Evolutionary conservation across 1,140 invertebrate species (phyloP).

Genomic region (Hyposmocoma kahamanoa): DNA sequence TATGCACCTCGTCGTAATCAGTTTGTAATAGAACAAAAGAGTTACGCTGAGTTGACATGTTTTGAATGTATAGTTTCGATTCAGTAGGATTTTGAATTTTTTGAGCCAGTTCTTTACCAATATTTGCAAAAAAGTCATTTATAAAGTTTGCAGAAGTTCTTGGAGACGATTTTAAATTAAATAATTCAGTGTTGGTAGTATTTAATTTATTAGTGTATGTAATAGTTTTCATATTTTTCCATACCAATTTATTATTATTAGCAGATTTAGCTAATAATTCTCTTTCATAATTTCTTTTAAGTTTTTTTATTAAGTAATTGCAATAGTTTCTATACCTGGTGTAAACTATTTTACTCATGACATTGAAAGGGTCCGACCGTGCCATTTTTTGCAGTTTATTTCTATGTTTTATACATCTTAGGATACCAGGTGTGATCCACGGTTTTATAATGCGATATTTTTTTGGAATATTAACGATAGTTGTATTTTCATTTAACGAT

Average conservation of each 20-base stretch:
- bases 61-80: neutral
- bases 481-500: neutral
- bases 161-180: slow-evolving; percentile 5
- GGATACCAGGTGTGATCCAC: slow-evolving; percentile 6
- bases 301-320: slow-evolving; percentile 8
- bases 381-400: slow-evolving; percentile 6
- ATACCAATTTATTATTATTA: slow-evolving; percentile 10
- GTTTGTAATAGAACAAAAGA: neutral
- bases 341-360: no score
- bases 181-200: slow-evolving; percentile 7
- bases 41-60: neutral
- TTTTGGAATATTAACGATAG: neutral
- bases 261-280: slow-evolving; percentile 7
- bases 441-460: slow-evolving; percentile 5
- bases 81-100: slow-evolving; percentile 2
- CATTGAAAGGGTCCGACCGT: neutral
- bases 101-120: slow-evolving; percentile 11
- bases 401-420: slow-evolving; percentile 4
- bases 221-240: slow-evolving; percentile 15
- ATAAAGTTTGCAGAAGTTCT: slow-evolving; percentile 7
- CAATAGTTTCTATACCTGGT: no score
- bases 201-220: slow-evolving; percentile 7
- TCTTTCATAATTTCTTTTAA: slow-evolving; percentile 16
- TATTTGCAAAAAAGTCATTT: slow-evolving; percentile 14
- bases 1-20: neutral